These are phyloP conservation scores for Oscheius sp. DNA, from an alignment of 2,888 invertebrate genomes.

Conservation along the genomic window DNA sequence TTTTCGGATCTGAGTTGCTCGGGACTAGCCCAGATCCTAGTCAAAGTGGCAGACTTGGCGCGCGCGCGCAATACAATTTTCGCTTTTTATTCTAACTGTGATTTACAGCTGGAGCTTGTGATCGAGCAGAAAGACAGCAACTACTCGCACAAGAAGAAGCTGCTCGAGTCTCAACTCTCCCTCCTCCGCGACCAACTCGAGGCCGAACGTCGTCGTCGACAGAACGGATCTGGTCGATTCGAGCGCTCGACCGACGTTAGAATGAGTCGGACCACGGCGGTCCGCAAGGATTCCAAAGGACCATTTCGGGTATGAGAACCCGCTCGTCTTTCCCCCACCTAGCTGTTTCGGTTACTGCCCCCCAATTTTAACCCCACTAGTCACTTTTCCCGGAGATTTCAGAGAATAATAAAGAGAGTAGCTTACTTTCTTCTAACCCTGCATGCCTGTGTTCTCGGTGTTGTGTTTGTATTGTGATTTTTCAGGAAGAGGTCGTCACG, in stretches of 20 bases:
- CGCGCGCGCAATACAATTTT: no score
- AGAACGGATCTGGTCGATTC: slow-evolving; percentile 30
- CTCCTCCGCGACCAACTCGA: slow-evolving; percentile 65
- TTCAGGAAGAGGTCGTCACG: slow-evolving; percentile 23
- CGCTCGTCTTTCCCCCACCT: slow-evolving; percentile 27
- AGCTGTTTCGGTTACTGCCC: slow-evolving; percentile 18
- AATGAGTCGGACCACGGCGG: slow-evolving; percentile 29
- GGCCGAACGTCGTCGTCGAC: slow-evolving; percentile 54
- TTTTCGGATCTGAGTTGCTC: no score
- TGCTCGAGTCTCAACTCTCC: slow-evolving; percentile 61
- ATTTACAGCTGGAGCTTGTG: slow-evolving; percentile 58
- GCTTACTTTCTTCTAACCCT: neutral
- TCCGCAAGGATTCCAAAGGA: slow-evolving; percentile 23
- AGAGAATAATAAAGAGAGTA: slow-evolving; percentile 26
- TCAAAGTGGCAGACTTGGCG: no score
- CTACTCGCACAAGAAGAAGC: slow-evolving; percentile 56
- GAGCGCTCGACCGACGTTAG: slow-evolving; percentile 32
- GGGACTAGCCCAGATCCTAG: no score
- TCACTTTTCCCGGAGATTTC: slow-evolving; percentile 12
- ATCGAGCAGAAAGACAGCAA: slow-evolving; percentile 61
- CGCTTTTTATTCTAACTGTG: no score
- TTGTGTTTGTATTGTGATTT: slow-evolving; percentile 17
- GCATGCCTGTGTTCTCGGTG: neutral
- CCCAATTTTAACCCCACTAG: neutral
- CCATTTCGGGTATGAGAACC: slow-evolving; percentile 39